These are phyloP conservation scores for Zonotrichia leucophrys DNA, from an alignment of 2,113 vertebrate genomes.

Conservation along the genomic window DNA sequence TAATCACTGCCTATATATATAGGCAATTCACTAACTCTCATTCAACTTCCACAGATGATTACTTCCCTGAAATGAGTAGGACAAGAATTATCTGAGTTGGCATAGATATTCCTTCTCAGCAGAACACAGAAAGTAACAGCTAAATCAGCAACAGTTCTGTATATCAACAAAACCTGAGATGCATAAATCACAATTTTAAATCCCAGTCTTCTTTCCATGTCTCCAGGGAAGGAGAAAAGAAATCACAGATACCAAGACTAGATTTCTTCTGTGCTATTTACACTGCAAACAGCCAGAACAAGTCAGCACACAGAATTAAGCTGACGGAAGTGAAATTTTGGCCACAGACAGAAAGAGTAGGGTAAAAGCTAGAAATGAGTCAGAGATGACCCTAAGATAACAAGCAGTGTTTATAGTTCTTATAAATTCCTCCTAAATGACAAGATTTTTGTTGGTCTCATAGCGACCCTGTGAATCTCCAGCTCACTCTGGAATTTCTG, in stretches of 20 bases:
- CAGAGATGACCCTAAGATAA: slow-evolving; percentile 51
- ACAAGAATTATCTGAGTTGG: not conserved
- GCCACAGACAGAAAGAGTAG: not conserved
- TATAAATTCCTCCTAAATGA: slow-evolving; percentile 41
- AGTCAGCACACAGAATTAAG: slow-evolving; percentile 25
- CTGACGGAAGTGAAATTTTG: slow-evolving; percentile 21
- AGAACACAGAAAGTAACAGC: not conserved
- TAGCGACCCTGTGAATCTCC: not conserved
- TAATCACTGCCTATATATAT: not conserved
- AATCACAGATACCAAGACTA: not conserved
- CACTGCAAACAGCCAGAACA: slow-evolving; percentile 5
- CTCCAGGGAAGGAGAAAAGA: not conserved
- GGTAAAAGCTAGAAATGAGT: slow-evolving; percentile 49
- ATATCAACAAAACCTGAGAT: not conserved
- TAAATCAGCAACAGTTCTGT: not conserved
- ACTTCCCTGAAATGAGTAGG: not conserved
- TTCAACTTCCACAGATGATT: not conserved
- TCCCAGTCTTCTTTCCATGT: not conserved
- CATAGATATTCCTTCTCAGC: not conserved
- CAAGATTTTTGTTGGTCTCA: not conserved
- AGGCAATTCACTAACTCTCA: not conserved
- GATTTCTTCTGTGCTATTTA: not conserved
- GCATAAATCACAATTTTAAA: not conserved
- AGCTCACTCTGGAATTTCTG: not conserved
- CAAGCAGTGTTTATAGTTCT: slow-evolving; percentile 39